Base-by-base conservation (phyloP, 2,113 vertebrate genomes). In the Riparia riparia region DNA sequence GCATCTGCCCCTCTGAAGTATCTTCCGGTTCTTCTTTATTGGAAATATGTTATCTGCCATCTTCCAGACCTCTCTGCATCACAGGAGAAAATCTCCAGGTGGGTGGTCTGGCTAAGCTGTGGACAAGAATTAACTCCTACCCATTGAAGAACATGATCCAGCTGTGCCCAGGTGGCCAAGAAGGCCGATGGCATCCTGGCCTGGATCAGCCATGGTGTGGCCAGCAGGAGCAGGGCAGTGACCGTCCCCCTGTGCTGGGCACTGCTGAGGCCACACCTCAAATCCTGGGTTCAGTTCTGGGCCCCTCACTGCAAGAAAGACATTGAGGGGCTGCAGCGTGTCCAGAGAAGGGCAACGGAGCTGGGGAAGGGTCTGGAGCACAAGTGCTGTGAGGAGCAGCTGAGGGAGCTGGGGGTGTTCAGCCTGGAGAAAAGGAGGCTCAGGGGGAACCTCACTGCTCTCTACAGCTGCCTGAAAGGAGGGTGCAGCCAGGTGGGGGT, bases 401-500 rank as follows among this genome's bases (percentile, higher is more conserved):
- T 76, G 61, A 58, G 25, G 51, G 44, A 58, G 37, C 37, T 68
- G 31, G 25, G n/a, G 25, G 2, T 44, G 61, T 14, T 77, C 1
- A 32, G 4, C 21, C 45, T 51, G 54, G 17, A 69, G 37, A 45
- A 37, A 21, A 86, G 63, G 44, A 68, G 37, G 44, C 53, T 68
- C 25, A 12, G 25, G 19, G 25, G 10, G 5, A 2, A 60, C 12
- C 14, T 58, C 8, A 7, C 12, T 5, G 1, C 29, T 41, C 44
- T 28, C 32, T 29, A 1, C 0, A 39, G 0, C 5, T 10, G 8
- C 47, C 28, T 54, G 73, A 39, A 2, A 39, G 28, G 64, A 47
- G 54, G 14, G 1, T 2, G 21, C 1, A 39, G 73, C 28, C 8
- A 7, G 15, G 14, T 61, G 44, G 6, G 12, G 31, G 6, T 24